Percentiles rank a stretch among this genome's conserved stretches.
Conservation (phyloP, 2,888 invertebrate genomes). For the Acanthosepion lycidas region DNA sequence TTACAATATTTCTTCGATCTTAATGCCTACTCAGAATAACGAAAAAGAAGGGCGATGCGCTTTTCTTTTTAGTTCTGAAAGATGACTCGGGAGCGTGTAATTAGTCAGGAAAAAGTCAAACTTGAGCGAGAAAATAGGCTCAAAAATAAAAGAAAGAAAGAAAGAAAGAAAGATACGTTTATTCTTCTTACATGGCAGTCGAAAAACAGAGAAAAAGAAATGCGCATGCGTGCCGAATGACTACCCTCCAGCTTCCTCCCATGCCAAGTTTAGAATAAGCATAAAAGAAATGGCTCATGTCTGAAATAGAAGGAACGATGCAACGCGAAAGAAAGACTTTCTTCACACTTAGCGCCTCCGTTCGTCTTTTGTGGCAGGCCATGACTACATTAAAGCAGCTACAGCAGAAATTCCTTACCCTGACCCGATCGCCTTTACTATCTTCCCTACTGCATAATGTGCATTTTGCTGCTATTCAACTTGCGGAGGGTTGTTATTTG, state of each 20-base stretch:
- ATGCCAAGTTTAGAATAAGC: neutral
- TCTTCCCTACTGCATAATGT: neutral
- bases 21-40: neutral
- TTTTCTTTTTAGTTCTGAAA: neutral
- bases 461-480: neutral
- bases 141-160: neutral
- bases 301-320: neutral
- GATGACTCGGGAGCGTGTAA: neutral
- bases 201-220: neutral
- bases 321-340: neutral
- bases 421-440: neutral
- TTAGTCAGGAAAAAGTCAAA: constrained; percentile 33
- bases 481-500: neutral
- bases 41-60: neutral
- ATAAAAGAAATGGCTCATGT: constrained; percentile 5
- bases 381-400: constrained; percentile 12
- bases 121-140: neutral
- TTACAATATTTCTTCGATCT: neutral
- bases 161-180: neutral
- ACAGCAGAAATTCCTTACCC: neutral
- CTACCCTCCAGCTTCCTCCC: neutral
- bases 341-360: neutral
- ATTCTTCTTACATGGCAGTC: neutral
- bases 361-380: neutral
- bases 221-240: neutral